These are phyloP conservation scores for Microtus ochrogaster DNA, from an alignment of 2,113 vertebrate species.

Conservation along the genomic window DNA sequence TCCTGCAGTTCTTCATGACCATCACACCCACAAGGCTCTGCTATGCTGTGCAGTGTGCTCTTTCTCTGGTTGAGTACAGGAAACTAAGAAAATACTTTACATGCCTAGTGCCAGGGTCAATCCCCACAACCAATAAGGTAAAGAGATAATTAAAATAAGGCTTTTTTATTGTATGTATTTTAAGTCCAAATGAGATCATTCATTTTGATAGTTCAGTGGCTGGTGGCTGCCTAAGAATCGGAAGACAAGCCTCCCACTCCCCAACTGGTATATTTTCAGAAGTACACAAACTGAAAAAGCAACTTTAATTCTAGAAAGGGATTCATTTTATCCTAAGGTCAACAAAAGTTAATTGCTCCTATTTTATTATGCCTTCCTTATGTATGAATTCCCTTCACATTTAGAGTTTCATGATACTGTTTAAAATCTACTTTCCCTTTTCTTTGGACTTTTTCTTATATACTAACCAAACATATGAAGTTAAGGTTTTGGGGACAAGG, in stretches of 20 bases:
- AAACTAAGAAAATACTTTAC: neutral
- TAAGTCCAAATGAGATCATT: neutral
- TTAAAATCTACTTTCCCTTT: slow-evolving; percentile 1
- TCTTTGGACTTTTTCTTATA: neutral
- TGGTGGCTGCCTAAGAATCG: neutral
- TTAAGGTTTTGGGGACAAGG: neutral
- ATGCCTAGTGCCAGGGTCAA: neutral
- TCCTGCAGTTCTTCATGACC: neutral
- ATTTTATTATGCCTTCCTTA: neutral
- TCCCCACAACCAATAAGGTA: neutral
- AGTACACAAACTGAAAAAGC: neutral
- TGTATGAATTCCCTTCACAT: neutral
- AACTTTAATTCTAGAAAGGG: neutral
- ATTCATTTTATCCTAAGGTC: neutral
- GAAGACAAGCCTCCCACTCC: neutral
- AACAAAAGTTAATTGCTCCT: neutral
- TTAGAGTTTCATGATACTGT: neutral
- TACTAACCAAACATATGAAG: neutral
- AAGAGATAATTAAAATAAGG: neutral
- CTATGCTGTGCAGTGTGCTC: too few species aligned
- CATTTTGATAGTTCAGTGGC: slow-evolving; percentile 1
- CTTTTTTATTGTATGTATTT: neutral
- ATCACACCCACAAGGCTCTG: too few species aligned
- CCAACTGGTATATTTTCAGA: neutral
- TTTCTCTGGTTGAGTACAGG: too few species aligned